Base-by-base conservation (phyloP, 2,113 vertebrate genomes). In the Merops nubicus region DNA sequence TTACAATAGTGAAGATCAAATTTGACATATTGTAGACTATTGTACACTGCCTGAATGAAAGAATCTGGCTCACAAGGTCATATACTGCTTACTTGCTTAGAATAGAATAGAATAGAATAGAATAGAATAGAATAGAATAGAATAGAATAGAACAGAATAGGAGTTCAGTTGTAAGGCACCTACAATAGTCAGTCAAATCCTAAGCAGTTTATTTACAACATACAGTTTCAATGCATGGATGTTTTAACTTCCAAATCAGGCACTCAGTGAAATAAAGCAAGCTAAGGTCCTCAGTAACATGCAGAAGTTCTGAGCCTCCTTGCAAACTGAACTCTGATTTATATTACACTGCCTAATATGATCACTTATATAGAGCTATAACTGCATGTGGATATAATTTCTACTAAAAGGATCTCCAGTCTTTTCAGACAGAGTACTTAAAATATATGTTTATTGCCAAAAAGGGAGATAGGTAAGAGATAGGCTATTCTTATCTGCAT, bases 21-120 rank as follows among this genome's bases (percentile, higher is more conserved):
- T 45, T 65, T 3, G 1, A 16, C 0, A 0, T 31, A 45, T 17
- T 73, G 8, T 34, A 69, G 11, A 38, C 13, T 47, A 33, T 5
- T 29, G 12, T 42, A 34, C 8, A 29, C 11, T 67, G 22, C 3
- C 51, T 62, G 34, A 25, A 67, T 26, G 26, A 73, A 91, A 68
- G 9, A 81, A 77, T 45, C 22, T 77, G 11, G 3, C 17, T 50
- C 3, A 9, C 2, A 4, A 60, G 5, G 14, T 69, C 33, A 38
- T 38, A 38, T 26, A 33, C 5, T 63, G 19, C 22, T 76, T 59
- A 22, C 3, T 63, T 65, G 22, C 23, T 74, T 69, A 62, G 43
- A 54, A 56, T 87, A 45, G 4, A 21, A 7, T 6, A 40, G 26
- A 45, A 43, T 0, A 47, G n/a, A 6, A 6, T 18, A 54, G 76